Conservation (phyloP, 2,888 invertebrate species). For the Meiosimyza decipiens region DNA sequence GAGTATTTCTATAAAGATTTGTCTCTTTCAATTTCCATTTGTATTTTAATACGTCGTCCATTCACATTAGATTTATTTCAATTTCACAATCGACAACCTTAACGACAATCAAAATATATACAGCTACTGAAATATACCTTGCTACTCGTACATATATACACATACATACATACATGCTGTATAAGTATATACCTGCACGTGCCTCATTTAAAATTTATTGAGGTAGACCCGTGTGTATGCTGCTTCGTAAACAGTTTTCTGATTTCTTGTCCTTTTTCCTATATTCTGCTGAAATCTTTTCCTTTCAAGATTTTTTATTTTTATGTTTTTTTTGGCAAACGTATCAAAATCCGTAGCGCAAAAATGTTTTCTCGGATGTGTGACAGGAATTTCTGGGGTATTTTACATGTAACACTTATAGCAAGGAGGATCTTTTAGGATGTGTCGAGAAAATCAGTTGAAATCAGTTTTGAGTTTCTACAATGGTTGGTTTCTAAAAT, state of each 20-base stretch:
- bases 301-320: neutral
- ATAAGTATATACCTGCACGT: conserved; percentile 13
- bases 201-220: conserved; percentile 33
- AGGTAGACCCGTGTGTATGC: conserved; percentile 25
- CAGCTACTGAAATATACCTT: conserved; percentile 18
- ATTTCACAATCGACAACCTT: conserved; percentile 27
- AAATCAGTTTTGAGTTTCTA: too few relatives aligned
- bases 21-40: conserved; percentile 1
- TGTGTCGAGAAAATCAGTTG: too few relatives aligned
- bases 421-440: too few relatives aligned
- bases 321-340: too few relatives aligned
- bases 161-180: conserved; percentile 12
- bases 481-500: too few relatives aligned
- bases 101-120: conserved; percentile 15
- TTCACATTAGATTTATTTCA: conserved; percentile 27
- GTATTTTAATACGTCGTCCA: conserved; percentile 15
- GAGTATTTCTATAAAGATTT: neutral
- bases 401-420: too few relatives aligned
- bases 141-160: conserved; percentile 3
- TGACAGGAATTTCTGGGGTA: too few relatives aligned
- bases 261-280: too few relatives aligned
- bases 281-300: neutral
- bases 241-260: conserved; percentile 21
- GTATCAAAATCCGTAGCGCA: too few relatives aligned
- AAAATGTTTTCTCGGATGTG: too few relatives aligned